phyloP scores from a whole-genome alignment of 2,113 vertebrate species.

The Tilapia sparmanii region DNA sequence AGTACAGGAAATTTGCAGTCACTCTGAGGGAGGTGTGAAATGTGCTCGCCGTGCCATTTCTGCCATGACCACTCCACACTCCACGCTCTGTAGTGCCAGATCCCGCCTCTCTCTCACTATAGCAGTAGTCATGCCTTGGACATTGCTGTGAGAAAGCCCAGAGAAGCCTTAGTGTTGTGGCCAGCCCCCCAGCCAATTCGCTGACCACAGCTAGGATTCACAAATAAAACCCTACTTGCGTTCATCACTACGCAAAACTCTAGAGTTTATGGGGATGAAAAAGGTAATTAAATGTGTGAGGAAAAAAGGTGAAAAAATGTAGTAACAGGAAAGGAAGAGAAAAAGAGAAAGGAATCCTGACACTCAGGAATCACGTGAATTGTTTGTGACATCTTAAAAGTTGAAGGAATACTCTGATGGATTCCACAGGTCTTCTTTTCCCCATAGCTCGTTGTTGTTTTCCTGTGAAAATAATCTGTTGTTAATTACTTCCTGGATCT shows the following conservation, averaged over 20 bases:
- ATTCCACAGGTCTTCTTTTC: conserved; percentile 38
- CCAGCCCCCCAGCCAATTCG: conserved; percentile 13
- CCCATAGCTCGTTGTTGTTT: neutral
- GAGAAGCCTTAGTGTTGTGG: conserved; percentile 34
- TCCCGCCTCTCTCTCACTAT: conserved; percentile 52
- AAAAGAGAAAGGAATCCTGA: neutral
- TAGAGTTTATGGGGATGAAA: conserved; percentile 4
- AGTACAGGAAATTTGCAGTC: conserved; percentile 73
- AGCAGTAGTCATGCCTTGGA: conserved; percentile 61
- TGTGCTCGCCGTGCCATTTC: conserved; percentile 69
- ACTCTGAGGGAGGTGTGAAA: conserved; percentile 71
- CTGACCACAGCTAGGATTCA: conserved; percentile 51
- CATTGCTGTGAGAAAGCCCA: conserved; percentile 53
- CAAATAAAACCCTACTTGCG: conserved; percentile 32
- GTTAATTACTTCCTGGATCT: conserved; percentile 51
- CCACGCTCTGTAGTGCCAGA: conserved; percentile 51
- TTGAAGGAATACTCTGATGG: conserved; percentile 11
- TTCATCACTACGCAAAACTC: conserved; percentile 12
- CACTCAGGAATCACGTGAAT: conserved; percentile 2
- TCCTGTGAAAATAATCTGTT: conserved; percentile 45
- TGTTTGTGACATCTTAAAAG: neutral
- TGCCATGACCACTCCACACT: conserved; percentile 60
- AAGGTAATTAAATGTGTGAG: neutral
- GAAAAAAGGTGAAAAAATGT: neutral
- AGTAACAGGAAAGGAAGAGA: neutral